phyloP scores from a whole-genome alignment of 2,888 invertebrate species.

The Sinotaia quadrata region DNA sequence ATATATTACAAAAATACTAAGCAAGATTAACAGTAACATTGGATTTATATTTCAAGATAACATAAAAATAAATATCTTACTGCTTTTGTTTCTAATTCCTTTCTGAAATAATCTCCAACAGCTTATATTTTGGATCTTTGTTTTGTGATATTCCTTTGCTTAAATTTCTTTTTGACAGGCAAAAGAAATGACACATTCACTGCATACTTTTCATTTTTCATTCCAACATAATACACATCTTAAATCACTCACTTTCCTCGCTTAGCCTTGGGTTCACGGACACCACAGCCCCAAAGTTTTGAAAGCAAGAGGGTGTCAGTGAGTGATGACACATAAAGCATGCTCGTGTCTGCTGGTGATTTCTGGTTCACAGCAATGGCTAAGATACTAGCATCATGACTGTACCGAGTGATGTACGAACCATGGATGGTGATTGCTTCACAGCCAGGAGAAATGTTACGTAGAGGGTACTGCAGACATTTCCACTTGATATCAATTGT shows the following conservation, averaged over 20 bases:
- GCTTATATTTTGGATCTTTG: too few relatives aligned
- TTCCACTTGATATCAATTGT: slow-evolving; percentile 57
- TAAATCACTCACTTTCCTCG: slow-evolving; percentile 54
- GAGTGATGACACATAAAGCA: slow-evolving; percentile 65
- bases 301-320: slow-evolving; percentile 62
- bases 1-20: too few relatives aligned
- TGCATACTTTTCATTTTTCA: too few relatives aligned
- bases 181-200: too few relatives aligned
- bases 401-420: slow-evolving; percentile 56
- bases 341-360: slow-evolving; percentile 51
- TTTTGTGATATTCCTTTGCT: too few relatives aligned
- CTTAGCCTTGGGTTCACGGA: slow-evolving; percentile 43
- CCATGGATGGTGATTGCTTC: slow-evolving; percentile 56
- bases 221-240: too few relatives aligned
- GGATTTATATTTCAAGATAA: too few relatives aligned
- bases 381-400: slow-evolving; percentile 64
- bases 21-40: too few relatives aligned
- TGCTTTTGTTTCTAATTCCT: too few relatives aligned
- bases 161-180: too few relatives aligned
- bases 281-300: slow-evolving; percentile 59
- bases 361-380: slow-evolving; percentile 68
- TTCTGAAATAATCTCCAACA: too few relatives aligned
- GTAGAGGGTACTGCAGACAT: slow-evolving; percentile 53
- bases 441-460: slow-evolving; percentile 51
- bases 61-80: too few relatives aligned